These are phyloP conservation scores for fruit fly (Drosophila melanogaster) DNA, from an alignment of 1,140 invertebrate species.

Conservation along the genomic window DNA sequence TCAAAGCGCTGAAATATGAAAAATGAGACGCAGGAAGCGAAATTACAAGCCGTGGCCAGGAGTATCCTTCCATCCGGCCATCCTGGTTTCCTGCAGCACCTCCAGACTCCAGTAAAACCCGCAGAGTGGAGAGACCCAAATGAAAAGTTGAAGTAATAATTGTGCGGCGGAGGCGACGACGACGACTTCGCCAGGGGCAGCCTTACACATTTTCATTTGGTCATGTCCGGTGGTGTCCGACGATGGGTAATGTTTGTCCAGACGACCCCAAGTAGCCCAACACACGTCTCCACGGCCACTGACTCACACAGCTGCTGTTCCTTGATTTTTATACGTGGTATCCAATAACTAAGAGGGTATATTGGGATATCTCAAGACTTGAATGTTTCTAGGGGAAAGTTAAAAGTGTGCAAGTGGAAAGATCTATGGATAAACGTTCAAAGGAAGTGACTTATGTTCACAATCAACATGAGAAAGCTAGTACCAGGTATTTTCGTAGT, in stretches of 20 bases:
- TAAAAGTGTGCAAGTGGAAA: neutral
- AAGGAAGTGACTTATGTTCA: no score
- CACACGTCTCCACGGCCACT: conserved; percentile 27
- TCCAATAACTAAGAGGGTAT: neutral
- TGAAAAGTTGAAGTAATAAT: conserved; percentile 80
- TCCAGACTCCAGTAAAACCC: conserved; percentile 59
- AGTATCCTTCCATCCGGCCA: conserved; percentile 47
- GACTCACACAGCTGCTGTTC: conserved; percentile 31
- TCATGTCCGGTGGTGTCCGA: conserved; percentile 69
- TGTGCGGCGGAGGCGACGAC: conserved; percentile 53
- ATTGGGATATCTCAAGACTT: no score
- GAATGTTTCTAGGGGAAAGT: no score
- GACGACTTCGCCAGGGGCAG: conserved; percentile 53
- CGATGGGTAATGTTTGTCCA: conserved; percentile 81
- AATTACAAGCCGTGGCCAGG: conserved; percentile 61
- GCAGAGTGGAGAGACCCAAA: conserved; percentile 54
- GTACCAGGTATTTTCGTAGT: neutral
- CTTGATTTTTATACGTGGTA: conserved; percentile 15
- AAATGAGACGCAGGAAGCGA: conserved; percentile 77
- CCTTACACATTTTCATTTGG: conserved; percentile 80
- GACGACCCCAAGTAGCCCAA: conserved; percentile 81
- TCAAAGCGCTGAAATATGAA: conserved; percentile 74
- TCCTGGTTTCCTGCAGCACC: conserved; percentile 60
- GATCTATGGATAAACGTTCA: no score
- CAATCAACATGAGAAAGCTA: no score